These are phyloP conservation scores for Liposcelis brunnea DNA, from an alignment of 2,888 invertebrate species.

Conservation along the genomic window DNA sequence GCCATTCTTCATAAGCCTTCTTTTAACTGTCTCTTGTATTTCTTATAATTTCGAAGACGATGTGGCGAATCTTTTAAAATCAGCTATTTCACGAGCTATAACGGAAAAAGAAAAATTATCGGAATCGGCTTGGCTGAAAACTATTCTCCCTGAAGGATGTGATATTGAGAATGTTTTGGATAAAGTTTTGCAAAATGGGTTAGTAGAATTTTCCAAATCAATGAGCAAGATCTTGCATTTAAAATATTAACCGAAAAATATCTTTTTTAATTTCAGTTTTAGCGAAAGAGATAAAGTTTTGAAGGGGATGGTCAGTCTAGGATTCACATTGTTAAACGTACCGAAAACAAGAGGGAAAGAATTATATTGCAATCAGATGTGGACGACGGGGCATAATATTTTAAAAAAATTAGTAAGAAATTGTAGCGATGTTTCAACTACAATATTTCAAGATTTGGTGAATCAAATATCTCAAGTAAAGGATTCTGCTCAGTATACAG, in stretches of 20 bases:
- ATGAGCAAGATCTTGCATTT: conserved; percentile 15
- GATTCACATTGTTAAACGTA: conserved; percentile 28
- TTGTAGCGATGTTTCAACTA: conserved; percentile 24
- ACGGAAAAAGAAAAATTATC: conserved; percentile 29
- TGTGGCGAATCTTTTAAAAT: conserved; percentile 17
- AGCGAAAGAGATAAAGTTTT: conserved; percentile 32
- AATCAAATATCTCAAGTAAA: conserved; percentile 6
- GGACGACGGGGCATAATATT: conserved; percentile 36
- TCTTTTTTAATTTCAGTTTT: conserved; percentile 22
- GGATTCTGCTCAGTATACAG: conserved; percentile 8
- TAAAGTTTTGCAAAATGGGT: conserved; percentile 33
- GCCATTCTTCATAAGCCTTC: conserved; percentile 42
- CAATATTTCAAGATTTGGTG: conserved; percentile 10
- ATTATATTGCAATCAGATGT: conserved; percentile 25
- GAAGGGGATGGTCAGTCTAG: conserved; percentile 33
- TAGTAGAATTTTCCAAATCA: conserved; percentile 24
- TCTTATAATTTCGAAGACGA: conserved; percentile 27
- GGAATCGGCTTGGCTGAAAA: conserved; percentile 38
- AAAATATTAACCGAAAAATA: too few species aligned
- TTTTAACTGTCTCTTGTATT: conserved; percentile 34
- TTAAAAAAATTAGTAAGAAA: conserved; percentile 39
- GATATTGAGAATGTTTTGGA: conserved; percentile 27
- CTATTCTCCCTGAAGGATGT: conserved; percentile 24
- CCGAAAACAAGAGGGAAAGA: conserved; percentile 26
- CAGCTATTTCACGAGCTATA: conserved; percentile 24